Evolutionary conservation across 1,140 invertebrate species (phyloP).

Genomic region (Geopemphigus sp.): DNA sequence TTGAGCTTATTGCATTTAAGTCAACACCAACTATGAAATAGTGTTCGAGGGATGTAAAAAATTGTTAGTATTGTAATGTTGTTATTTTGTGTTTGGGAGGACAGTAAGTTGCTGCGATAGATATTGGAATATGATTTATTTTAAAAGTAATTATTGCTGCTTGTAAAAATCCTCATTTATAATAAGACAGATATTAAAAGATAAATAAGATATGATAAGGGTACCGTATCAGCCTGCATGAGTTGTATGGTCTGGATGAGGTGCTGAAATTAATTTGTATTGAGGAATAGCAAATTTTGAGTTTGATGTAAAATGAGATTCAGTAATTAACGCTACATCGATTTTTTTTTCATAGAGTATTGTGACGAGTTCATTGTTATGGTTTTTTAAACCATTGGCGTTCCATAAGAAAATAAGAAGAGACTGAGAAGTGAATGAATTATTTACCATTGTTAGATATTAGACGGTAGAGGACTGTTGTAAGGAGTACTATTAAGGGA

Average conservation of each 20-base stretch:
- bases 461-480: background rate
- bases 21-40: too few relatives aligned
- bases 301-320: constrained; percentile 51
- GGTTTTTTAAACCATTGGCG: constrained; percentile 51
- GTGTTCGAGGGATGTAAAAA: too few relatives aligned
- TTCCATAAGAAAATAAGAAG: background rate
- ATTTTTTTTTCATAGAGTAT: too few relatives aligned
- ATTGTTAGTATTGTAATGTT: background rate
- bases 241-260: constrained; percentile 12
- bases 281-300: constrained; percentile 49
- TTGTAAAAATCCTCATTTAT: constrained; percentile 10
- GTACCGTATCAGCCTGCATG: constrained; percentile 22
- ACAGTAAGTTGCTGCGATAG: constrained; percentile 39
- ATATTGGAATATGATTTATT: too few relatives aligned
- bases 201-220: background rate
- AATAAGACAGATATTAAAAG: background rate
- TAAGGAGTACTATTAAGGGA: background rate
- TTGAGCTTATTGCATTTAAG: too few relatives aligned
- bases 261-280: too few relatives aligned
- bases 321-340: constrained; percentile 51
- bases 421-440: too few relatives aligned
- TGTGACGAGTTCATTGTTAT: constrained; percentile 51
- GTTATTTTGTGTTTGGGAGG: constrained; percentile 24
- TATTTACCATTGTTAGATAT: too few relatives aligned
- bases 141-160: too few relatives aligned